phyloP scores from a whole-genome alignment of 2,797 vertebrate species.

The Gymnodraco acuticeps region DNA sequence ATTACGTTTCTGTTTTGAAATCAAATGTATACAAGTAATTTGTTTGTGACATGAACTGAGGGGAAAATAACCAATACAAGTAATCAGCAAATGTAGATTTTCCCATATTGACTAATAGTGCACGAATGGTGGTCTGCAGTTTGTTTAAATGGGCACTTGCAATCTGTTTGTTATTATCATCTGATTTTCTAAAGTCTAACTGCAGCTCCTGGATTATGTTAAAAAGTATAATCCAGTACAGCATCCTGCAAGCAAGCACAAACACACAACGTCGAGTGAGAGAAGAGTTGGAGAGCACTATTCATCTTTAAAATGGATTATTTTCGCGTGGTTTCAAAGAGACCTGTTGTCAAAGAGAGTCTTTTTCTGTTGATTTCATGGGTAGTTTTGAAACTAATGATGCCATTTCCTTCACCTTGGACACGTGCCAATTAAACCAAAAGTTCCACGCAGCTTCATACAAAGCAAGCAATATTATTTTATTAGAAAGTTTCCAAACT shows the following conservation, averaged over 20 bases:
- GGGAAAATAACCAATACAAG: neutral
- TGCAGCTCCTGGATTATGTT: neutral
- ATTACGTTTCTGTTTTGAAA: neutral
- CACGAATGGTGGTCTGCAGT: neutral
- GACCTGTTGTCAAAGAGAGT: constrained; percentile 20
- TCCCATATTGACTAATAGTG: neutral
- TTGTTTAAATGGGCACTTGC: neutral
- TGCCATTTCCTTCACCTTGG: constrained; percentile 24
- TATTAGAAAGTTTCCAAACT: constrained; percentile 19
- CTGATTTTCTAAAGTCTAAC: constrained; percentile 3
- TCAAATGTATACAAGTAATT: neutral
- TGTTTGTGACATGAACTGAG: neutral
- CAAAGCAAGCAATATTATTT: constrained; percentile 14
- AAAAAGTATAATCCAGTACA: constrained; percentile 19
- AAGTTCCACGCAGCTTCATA: constrained; percentile 2
- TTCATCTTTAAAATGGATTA: constrained; percentile 8
- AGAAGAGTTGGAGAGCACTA: neutral
- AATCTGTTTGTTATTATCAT: neutral
- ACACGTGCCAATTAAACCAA: constrained; percentile 44
- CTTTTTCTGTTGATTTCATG: constrained; percentile 38
- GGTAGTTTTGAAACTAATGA: constrained; percentile 19
- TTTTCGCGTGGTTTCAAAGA: constrained; percentile 58
- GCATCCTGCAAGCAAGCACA: neutral
- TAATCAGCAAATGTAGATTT: constrained; percentile 4
- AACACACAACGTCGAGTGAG: neutral